Base-by-base conservation (phyloP, 2,888 invertebrate species). In the Teleogryllus oceanicus region DNA sequence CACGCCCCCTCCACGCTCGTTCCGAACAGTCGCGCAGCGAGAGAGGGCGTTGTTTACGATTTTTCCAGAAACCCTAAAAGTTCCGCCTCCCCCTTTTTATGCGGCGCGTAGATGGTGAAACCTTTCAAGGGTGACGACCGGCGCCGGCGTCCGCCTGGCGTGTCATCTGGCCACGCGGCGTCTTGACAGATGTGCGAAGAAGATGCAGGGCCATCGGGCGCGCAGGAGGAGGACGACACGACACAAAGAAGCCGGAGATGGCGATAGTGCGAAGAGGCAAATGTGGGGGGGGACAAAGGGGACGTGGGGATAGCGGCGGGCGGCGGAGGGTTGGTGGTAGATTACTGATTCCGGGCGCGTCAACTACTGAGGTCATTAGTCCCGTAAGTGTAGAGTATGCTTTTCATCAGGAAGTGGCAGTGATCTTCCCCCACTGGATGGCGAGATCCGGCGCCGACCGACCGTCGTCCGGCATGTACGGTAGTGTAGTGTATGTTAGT, bases 101-200 rank as follows among this genome's bases (percentile, higher is more conserved):
- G 16, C 62, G 16, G 62, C n/a, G 62, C 62, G 62, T 62, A 0
- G 62, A 3, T 18, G n/a, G 62, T n/a, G 62, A 62, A 62, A 62
- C 62, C 62, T 62, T n/a, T 62, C 62, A 62, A n/a, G 16, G 62
- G 62, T 37, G 37, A 37, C 62, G 62, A 3, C n/a, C 5, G 62
- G n/a, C 62, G 62, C 62, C n/a, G 62, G 16, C 62, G 16, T 62
- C 62, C 62, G 62, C 16, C 62, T 62, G 62, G n/a, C 62, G 62
- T 62, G 62, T 62, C 62, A 62, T 62, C 62, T 62, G 62, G 62
- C 62, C 8, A 62, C n/a, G 62, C 62, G n/a, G n/a, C n/a, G 62
- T n/a, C 62, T 62, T 62, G 62, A 62, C 62, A 62, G 13, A 62
- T 62, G 62, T 62, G 16, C 13, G 62, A n/a, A n/a, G 62, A 18